Percentiles rank a stretch among this genome's conserved stretches.
Evolutionary conservation across 2,113 vertebrate genomes (phyloP).

Genomic region (Aegypius monachus): DNA sequence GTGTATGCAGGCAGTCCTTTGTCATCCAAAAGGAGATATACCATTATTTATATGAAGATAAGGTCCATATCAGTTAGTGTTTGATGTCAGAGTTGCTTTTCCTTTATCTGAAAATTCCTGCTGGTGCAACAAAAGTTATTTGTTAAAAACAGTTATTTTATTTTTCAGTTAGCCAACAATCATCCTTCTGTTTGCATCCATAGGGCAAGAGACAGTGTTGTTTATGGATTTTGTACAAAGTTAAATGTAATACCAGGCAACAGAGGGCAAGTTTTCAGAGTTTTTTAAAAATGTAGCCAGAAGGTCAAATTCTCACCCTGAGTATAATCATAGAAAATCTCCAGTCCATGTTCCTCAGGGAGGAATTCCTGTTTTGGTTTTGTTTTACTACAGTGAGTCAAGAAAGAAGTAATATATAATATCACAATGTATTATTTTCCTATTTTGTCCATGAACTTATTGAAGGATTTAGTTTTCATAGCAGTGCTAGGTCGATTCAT

Average conservation of each 20-base stretch:
- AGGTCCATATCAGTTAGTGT: neutral
- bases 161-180: neutral
- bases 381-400: neutral
- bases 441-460: neutral
- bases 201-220: neutral
- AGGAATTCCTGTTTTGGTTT: neutral
- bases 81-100: neutral
- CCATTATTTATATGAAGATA: neutral
- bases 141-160: neutral
- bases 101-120: neutral
- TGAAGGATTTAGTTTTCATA: neutral
- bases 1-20: rapidly evolving
- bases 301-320: neutral
- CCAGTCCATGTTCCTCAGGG: neutral
- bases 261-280: neutral
- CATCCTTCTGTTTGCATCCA: neutral
- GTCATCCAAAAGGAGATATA: neutral
- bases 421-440: neutral
- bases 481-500: rapidly evolving
- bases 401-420: neutral
- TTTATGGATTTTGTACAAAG: neutral
- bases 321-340: neutral
- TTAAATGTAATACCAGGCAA: neutral
- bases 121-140: neutral
- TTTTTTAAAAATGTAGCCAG: neutral